Base-by-base conservation (phyloP, 2,113 vertebrate species). In the Prunella himalayana region DNA sequence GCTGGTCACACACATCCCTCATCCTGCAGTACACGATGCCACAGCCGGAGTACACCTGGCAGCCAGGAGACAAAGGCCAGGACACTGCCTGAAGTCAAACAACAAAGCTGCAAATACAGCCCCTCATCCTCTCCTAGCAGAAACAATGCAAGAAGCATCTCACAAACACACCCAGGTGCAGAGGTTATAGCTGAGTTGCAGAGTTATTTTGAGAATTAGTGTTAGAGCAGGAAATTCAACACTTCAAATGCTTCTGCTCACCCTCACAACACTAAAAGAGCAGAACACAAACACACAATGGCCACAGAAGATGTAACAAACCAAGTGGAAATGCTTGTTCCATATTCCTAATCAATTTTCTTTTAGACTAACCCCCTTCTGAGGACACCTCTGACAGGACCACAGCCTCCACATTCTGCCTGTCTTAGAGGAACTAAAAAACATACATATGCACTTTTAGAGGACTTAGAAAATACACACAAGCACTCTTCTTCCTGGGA, bases 21-120 rank as follows among this genome's bases (percentile, higher is more conserved):
- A 98, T 99, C 86, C 99, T 98, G 97, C 99, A 99, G 97, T 99
- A 99, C 71, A 99, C 97, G 42, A 99, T 99, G 91, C 99, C 99
- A 90, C 99, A 99, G 16, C 99, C 99, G 0, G 96, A 96, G 51
- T 96, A 97, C 18, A 61, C 87, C 98, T 97, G 91, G 66, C 63
- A 50, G 78, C 37, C 33, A 66, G 47, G 60, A 90, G 21, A 87
- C n/a, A 88, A 68, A 78, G 68, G 9, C 66, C 21, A 23, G 31
- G 69, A 53, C 54, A 37, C 31, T 11, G 27, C 37, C 31, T 86
- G 61, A 61, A 56, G 45, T 24, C 69, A 70, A 44, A 15, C 51
- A 42, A 37, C 13, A 83, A 57, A 81, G 75, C 39, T 86, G 72
- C 47, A 85, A 37, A 45, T 3, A 24, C 3, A 13, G 28, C 42